These are phyloP conservation scores for Volucella inflata DNA, from an alignment of 2,888 invertebrate genomes.

Conservation along the genomic window DNA sequence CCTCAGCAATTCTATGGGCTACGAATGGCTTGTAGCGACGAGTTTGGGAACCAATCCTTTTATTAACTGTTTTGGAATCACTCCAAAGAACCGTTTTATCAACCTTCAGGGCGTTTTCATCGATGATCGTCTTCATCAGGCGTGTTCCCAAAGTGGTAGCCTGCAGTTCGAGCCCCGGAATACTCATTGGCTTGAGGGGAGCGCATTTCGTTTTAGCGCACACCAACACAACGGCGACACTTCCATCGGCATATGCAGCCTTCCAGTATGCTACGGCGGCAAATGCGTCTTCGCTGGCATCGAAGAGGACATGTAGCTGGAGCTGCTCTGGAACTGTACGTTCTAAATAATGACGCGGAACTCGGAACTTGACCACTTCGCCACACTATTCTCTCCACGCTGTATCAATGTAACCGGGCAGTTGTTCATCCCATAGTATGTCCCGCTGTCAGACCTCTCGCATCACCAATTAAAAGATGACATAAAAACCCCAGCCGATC, in stretches of 20 bases:
- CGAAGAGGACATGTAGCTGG: too few relatives aligned
- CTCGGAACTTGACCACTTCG: too few relatives aligned
- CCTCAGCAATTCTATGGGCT: constrained; percentile 50
- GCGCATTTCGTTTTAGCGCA: constrained; percentile 58
- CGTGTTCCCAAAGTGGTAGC: constrained; percentile 46
- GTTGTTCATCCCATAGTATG: too few relatives aligned
- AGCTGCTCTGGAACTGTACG: too few relatives aligned
- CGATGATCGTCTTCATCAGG: constrained; percentile 13
- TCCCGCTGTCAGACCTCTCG: too few relatives aligned
- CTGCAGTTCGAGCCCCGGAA: constrained; percentile 50
- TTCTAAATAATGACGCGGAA: too few relatives aligned
- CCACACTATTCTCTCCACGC: too few relatives aligned
- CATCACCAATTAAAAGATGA: too few relatives aligned
- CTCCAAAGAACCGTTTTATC: constrained; percentile 27
- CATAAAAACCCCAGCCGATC: too few relatives aligned
- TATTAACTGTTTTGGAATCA: constrained; percentile 54
- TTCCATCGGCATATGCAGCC: constrained; percentile 25
- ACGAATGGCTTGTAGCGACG: constrained; percentile 68
- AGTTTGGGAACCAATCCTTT: constrained; percentile 73
- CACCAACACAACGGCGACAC: constrained; percentile 53
- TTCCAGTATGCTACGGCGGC: too few relatives aligned
- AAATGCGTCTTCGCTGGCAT: too few relatives aligned
- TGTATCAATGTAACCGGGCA: too few relatives aligned
- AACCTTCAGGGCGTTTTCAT: constrained; percentile 27
- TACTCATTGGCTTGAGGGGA: constrained; percentile 34